Evolutionary conservation across 1,140 invertebrate genomes (phyloP), one percentile per base, ranked within the genome.

Genomic region (Helicoverpa armigera): DNA sequence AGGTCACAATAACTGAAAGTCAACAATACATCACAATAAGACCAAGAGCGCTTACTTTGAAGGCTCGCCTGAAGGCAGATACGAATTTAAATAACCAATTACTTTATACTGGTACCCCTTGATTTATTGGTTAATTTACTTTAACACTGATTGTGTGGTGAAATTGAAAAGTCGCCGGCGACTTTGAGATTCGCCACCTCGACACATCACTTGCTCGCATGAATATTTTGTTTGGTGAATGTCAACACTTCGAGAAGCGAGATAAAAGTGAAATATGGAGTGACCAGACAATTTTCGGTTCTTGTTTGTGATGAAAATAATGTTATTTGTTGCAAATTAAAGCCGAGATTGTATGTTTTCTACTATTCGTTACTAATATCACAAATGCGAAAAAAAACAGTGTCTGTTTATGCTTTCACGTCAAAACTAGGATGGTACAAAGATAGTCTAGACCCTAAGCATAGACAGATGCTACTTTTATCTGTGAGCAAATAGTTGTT

Each of bases 61-160:
- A 53, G 48, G n/a, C 13, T 63, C 48, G 76, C 76, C 65, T 67
- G 50, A 23, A 70, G 76, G 65, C 65, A 79, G 76, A 58, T 48
- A 51, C 83, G 63, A 86, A 86, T 86, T 84, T 84, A 84, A 84
- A 86, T 86, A 86, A 83, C 81, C 83, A 86, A 86, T 86, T 84
- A 84, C 77, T 81, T 63, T 61, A 53, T 51, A 82, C 70, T 58
- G 43, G 12, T 53, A 60, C 61, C n/a, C 31, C 65, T 65, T 82
- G 84, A 85, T 85, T 85, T 85, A 85, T 85, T 74, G 84, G 81
- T 83, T 78, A 85, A 85, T 85, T 85, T 80, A 67, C 77, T 81
- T 82, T 76, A 81, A 81, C 84, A 81, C 84, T 82, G 82, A 82
- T 82, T 82, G 84, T 82, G 82, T 74, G 77, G 70, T 48, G 80